Evolutionary conservation across 2,888 invertebrate genomes (phyloP), one percentile per base, ranked within the genome.

Genomic region (Habrosyne pyritoides): DNA sequence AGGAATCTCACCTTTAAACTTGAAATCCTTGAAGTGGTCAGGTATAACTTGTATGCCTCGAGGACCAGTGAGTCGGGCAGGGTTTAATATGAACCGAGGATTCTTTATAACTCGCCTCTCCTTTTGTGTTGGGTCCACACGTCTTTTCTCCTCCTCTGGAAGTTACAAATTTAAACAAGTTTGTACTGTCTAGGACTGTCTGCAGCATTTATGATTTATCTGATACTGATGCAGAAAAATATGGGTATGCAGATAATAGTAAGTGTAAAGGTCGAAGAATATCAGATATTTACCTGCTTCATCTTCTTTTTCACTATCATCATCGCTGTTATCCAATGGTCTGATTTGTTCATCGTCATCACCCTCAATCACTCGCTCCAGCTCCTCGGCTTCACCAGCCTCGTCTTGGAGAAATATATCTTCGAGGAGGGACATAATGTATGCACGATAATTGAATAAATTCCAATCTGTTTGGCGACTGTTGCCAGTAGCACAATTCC

Each of bases 31-130:
- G 72, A 97, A 98, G 75, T 96, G 94, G 3, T 95, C 94, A 57
- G 96, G 95, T 42, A 99, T 93, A 0, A 95, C 94, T n/a, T 95
- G 94, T 54, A 99, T 94, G 0, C 99, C 99, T 67, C 97, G 94
- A 0, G 95, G 94, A 0, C 97, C 96, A 58, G 94, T 96, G 12
- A 99, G 86, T 6, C 95, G 94, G 26, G 95, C 95, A 0, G 94
- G 94, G 63, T 96, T 95, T 21, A 97, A 83, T 62, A 94, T 93
- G 2, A 94, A 94, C 56, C 94, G 92, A 0, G 96, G 96, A 79
- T 95, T 95, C 58, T 94, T 94, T 0, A 94, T 83, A 0, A 94
- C 87, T 50, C 93, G 88, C 66, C 94, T 95, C 24, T 93, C 91
- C 66, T 93, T 92, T 46, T 84, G 73, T 6, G 80, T 65, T 10